These are phyloP conservation scores for Polypterus bichir DNA, from an alignment of 2,113 vertebrate genomes.

Conservation along the genomic window DNA sequence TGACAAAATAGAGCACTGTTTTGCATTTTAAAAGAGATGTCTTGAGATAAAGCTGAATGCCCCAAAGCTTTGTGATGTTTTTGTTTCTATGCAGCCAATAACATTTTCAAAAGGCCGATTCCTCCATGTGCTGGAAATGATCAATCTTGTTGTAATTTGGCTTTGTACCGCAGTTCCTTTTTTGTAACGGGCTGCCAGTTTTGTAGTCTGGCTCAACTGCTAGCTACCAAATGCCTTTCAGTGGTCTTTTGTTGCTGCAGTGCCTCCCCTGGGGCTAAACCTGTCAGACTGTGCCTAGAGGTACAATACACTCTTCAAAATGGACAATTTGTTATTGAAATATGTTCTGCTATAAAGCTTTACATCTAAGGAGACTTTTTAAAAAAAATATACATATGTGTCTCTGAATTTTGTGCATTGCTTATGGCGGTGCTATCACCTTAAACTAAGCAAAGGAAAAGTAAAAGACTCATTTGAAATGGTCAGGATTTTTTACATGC, in stretches of 20 bases:
- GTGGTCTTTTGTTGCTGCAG: conserved; percentile 39
- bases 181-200: conserved; percentile 36
- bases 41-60: conserved; percentile 19
- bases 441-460: too few species aligned
- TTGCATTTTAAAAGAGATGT: conserved; percentile 47
- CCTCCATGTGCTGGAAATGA: conserved; percentile 39
- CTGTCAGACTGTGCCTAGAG: conserved; percentile 32
- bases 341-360: not conserved
- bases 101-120: conserved; percentile 36
- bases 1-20: conserved; percentile 32
- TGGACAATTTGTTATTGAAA: conserved; percentile 41
- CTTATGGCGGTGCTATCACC: too few species aligned
- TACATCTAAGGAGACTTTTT: too few species aligned
- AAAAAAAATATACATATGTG: too few species aligned
- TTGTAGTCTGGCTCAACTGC: conserved; percentile 18
- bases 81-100: conserved; percentile 27
- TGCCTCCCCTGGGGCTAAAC: conserved; percentile 29
- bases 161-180: conserved; percentile 23
- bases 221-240: conserved; percentile 36
- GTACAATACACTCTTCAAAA: conserved; percentile 29
- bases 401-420: too few species aligned
- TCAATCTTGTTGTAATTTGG: conserved; percentile 52
- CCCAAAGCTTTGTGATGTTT: conserved; percentile 23
- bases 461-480: too few species aligned
- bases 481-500: too few species aligned